A percentile compares a stretch with the other conserved stretches of the same genome.
phyloP scores from a whole-genome alignment of 2,113 vertebrate genomes.

The Oreotrochilus melanogaster region DNA sequence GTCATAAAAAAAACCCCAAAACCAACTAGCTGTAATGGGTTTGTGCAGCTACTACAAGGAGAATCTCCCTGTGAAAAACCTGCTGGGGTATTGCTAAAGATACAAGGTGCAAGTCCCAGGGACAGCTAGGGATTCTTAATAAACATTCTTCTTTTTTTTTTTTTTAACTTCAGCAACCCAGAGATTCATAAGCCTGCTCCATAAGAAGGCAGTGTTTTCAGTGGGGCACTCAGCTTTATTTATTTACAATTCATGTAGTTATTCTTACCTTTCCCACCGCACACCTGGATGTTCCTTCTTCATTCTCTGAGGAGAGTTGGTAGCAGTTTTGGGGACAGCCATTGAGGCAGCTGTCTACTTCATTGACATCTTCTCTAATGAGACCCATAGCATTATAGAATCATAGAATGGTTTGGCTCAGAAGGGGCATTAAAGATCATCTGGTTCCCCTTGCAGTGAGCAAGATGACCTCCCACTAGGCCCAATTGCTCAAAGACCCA shows the following conservation, averaged over 20 bases:
- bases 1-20: background rate
- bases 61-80: background rate
- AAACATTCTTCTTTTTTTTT: background rate
- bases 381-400: background rate
- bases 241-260: background rate
- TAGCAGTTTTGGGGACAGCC: background rate
- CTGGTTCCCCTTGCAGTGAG: too few species aligned
- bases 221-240: background rate
- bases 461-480: too few species aligned
- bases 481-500: too few species aligned
- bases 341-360: background rate
- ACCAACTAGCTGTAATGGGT: background rate
- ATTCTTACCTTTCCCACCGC: background rate
- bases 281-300: background rate
- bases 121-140: background rate
- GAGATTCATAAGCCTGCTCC: background rate
- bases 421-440: too few species aligned
- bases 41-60: background rate
- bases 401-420: too few species aligned
- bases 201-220: background rate
- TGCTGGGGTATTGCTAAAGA: background rate
- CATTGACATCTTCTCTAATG: background rate
- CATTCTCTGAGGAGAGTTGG: background rate
- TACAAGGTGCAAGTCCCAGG: background rate
- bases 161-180: background rate